Conservation (phyloP, 2,888 invertebrate genomes). For the Amphipyra tragopoginis region DNA sequence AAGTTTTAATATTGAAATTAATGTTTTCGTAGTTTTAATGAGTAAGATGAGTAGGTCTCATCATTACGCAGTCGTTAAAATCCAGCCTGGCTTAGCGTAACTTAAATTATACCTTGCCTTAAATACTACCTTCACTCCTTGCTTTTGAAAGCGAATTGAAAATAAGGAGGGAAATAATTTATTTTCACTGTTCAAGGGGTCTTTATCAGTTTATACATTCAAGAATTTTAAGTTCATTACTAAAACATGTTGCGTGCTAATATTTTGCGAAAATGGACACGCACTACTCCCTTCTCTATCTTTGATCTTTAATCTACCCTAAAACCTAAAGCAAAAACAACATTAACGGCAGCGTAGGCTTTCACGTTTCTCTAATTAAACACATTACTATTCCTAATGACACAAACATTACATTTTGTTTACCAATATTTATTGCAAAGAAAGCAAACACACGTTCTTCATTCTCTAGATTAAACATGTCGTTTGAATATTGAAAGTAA, state of each 20-base stretch:
- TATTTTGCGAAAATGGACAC: background rate
- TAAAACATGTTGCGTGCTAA: background rate
- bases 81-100: conserved; percentile 9
- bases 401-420: conserved; percentile 48
- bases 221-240: conserved; percentile 5
- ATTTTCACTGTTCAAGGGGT: background rate
- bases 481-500: conserved; percentile 73
- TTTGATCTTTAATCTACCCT: background rate
- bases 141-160: too few relatives aligned
- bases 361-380: conserved; percentile 34
- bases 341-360: background rate
- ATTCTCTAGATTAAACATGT: conserved; percentile 69
- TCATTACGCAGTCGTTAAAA: conserved; percentile 50
- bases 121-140: background rate
- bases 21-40: conserved; percentile 54
- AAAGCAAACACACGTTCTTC: conserved; percentile 60
- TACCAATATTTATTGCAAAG: conserved; percentile 57
- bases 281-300: background rate
- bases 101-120: conserved; percentile 12
- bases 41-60: conserved; percentile 43
- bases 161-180: background rate
- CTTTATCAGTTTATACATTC: background rate
- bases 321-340: background rate
- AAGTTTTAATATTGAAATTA: conserved; percentile 22
- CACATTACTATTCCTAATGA: conserved; percentile 43